These are phyloP conservation scores for Hydrotaea cyrtoneurina DNA, from an alignment of 2,888 invertebrate genomes.

Conservation along the genomic window DNA sequence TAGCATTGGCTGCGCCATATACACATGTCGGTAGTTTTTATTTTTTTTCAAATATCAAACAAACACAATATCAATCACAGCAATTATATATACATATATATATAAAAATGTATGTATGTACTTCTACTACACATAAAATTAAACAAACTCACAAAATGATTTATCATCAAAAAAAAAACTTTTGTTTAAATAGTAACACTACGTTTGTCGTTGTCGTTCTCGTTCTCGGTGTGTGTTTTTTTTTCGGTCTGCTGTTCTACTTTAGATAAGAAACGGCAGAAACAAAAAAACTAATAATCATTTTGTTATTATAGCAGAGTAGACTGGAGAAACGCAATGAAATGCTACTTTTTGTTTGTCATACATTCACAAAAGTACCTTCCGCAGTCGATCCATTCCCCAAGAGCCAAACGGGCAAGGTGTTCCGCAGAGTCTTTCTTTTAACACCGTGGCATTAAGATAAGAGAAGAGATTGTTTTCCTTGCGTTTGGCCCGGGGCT, in stretches of 20 bases:
- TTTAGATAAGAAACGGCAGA: slow-evolving; percentile 53
- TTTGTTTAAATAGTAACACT: slow-evolving; percentile 33
- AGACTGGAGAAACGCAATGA: no score
- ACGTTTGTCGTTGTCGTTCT: slow-evolving; percentile 4
- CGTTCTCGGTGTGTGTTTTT: no score
- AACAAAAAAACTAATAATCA: not conserved
- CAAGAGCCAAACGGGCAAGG: not conserved
- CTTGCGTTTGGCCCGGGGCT: not conserved
- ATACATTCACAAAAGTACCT: not conserved
- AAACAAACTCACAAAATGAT: slow-evolving; percentile 52
- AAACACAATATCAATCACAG: slow-evolving; percentile 18
- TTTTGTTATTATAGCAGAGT: not conserved
- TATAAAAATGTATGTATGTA: not conserved
- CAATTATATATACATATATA: slow-evolving; percentile 1
- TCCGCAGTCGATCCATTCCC: not conserved
- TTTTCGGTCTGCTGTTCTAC: slow-evolving; percentile 46
- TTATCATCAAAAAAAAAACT: slow-evolving; percentile 62
- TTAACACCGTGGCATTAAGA: slow-evolving; percentile 24
- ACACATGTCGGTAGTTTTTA: not conserved
- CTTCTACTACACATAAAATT: slow-evolving; percentile 6
- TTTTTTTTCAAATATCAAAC: not conserved
- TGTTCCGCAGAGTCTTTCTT: not conserved
- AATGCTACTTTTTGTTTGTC: not conserved
- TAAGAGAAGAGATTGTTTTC: not conserved
- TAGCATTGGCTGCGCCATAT: no score